Base-by-base conservation (phyloP, 2,888 invertebrate genomes). In the Andrena chrysosceles region DNA sequence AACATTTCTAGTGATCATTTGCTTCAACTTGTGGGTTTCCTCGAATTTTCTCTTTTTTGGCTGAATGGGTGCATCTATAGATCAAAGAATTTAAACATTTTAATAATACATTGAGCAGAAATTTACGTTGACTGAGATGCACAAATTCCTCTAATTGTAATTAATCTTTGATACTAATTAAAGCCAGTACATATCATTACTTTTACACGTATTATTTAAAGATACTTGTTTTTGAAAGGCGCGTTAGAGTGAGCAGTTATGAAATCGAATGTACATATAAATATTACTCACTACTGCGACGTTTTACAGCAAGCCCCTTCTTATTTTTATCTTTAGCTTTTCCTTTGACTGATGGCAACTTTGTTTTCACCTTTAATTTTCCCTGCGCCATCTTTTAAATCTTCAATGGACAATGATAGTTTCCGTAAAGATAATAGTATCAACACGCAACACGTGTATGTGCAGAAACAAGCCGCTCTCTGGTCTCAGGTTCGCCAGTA, bases 1-100 rank as follows among this genome's bases (percentile, higher is more conserved):
- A n/a, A 97, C 96, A 91, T 96, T 96, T 93, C 96, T 96, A 6
- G 96, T 95, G 16, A 97, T 95, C 73, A 95, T 95, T 84, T 95
- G 95, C 90, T 96, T 97, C 91, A 97, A 94, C 90, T 96, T 96
- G 86, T 95, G 95, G 0, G 95, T 93, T 90, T 96, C 96, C 69
- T 95, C 94, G 33, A 95, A 94, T 76, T 95, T 95, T 20, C 94
- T 91, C 88, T 96, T 96, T 89, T 96, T 97, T 52, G 96, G 95
- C 77, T 95, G 95, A 26, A 96, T 95, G 0, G 97, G 97, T 31
- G 96, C 95, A 93, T 96, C 96, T 96, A 81, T 13, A 87, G 81
- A 73, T 33, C 2, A 52, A 54, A 64, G 68, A 72, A 69, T 26
- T 63, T 26, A 6, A 20, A 70, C 13, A 31, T n/a, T 62, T 7